Percentiles rank a stretch among this genome's conserved stretches.
Conservation (phyloP, 2,888 invertebrate species). For the Tachina grossa region DNA sequence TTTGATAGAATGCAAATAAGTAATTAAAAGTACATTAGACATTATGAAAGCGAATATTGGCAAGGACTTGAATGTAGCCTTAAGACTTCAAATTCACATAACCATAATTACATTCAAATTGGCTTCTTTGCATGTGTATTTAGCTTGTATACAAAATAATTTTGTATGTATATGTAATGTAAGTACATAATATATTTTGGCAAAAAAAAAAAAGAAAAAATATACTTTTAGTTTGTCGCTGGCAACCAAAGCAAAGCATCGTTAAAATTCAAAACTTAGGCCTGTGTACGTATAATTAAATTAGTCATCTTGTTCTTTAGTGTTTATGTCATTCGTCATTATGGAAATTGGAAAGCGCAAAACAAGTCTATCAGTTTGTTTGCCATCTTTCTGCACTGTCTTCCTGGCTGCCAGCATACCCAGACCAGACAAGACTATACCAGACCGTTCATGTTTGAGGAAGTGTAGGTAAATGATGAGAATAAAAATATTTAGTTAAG, state of each 20-base stretch:
- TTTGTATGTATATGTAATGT: background rate
- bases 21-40: background rate
- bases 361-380: slow-evolving; percentile 40
- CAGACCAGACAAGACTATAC: background rate
- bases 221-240: background rate
- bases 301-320: slow-evolving; percentile 67
- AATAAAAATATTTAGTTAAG: slow-evolving; percentile 27
- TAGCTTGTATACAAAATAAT: slow-evolving; percentile 1
- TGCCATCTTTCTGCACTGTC: background rate
- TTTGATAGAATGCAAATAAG: slow-evolving; percentile 1
- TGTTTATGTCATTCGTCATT: slow-evolving; percentile 69
- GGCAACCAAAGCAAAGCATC: slow-evolving; percentile 6
- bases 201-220: background rate
- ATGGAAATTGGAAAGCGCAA: slow-evolving; percentile 67
- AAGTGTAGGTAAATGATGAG: slow-evolving; percentile 23
- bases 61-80: background rate
- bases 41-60: background rate
- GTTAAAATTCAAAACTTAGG: slow-evolving; percentile 43
- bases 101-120: slow-evolving; percentile 17
- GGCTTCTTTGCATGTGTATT: background rate
- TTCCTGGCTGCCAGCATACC: background rate
- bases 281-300: slow-evolving; percentile 56
- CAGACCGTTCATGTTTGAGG: background rate
- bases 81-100: slow-evolving; percentile 21
- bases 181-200: background rate